Percentiles rank a stretch among this genome's conserved stretches.
Evolutionary conservation across 2,113 vertebrate species (phyloP).

Genomic region (Dicentrarchus labrax): DNA sequence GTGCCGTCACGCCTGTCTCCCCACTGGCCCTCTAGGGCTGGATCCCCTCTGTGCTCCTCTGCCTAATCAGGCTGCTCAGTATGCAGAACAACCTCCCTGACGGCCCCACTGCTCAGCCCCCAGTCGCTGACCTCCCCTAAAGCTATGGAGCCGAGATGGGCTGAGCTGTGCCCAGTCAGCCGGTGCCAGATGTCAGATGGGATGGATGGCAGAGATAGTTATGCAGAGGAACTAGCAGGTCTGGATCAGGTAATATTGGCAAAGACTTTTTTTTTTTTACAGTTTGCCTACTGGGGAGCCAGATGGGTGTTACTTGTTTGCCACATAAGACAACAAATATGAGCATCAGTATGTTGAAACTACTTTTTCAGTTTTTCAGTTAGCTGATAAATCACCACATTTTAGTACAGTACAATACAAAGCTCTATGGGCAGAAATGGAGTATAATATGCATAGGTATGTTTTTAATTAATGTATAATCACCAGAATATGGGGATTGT

Average conservation of each 20-base stretch:
- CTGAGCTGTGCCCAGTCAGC: slow-evolving; percentile 78
- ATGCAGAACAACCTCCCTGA: slow-evolving; percentile 77
- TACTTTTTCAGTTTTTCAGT: slow-evolving; percentile 1
- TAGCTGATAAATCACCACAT: slow-evolving; percentile 17
- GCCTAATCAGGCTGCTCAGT: slow-evolving; percentile 81
- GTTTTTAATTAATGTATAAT: too few species aligned
- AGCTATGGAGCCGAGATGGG: slow-evolving; percentile 71
- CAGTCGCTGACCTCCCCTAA: slow-evolving; percentile 80
- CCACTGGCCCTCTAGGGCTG: slow-evolving; percentile 58
- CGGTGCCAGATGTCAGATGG: slow-evolving; percentile 78
- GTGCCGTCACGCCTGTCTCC: slow-evolving; percentile 74
- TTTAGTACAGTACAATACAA: too few species aligned
- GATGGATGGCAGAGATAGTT: slow-evolving; percentile 77
- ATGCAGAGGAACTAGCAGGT: slow-evolving; percentile 63
- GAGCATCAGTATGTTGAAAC: slow-evolving; percentile 23
- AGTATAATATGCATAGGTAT: too few species aligned
- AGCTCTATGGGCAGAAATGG: too few species aligned
- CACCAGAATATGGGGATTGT: too few species aligned
- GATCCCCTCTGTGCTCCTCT: slow-evolving; percentile 69
- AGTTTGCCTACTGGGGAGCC: slow-evolving; percentile 55
- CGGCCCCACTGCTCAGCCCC: slow-evolving; percentile 68
- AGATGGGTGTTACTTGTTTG: slow-evolving; percentile 53
- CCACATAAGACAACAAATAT: slow-evolving; percentile 52
- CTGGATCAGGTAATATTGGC: slow-evolving; percentile 66
- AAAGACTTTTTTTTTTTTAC: slow-evolving; percentile 40